phyloP scores from a whole-genome alignment of 2,113 vertebrate species.

The Xiphophorus maculatus region DNA sequence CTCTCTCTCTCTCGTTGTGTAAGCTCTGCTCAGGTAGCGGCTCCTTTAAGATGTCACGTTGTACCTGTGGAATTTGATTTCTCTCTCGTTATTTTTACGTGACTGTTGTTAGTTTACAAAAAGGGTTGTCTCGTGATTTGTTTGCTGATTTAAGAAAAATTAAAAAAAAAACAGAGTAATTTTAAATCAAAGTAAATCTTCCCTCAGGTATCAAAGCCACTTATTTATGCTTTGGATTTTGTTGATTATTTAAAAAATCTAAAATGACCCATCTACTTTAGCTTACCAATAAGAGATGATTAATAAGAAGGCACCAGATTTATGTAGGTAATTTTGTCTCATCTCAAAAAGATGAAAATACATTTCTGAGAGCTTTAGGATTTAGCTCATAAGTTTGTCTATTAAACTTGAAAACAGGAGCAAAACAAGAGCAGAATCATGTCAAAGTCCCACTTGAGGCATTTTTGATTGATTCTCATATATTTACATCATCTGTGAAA shows the following conservation, averaged over 20 bases:
- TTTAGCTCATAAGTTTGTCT: not conserved
- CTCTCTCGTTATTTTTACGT: conserved; percentile 53
- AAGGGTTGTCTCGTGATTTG: conserved; percentile 15
- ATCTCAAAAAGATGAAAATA: not conserved
- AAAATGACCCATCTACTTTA: conserved; percentile 3
- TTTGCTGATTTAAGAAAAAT: conserved; percentile 21
- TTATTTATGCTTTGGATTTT: conserved; percentile 23
- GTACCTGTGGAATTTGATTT: conserved; percentile 52
- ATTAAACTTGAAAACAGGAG: not conserved
- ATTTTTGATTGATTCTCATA: too few relatives aligned
- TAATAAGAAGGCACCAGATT: not conserved
- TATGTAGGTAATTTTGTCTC: not conserved
- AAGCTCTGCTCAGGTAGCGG: conserved; percentile 78
- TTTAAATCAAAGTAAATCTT: conserved; percentile 37
- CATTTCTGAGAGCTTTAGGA: not conserved
- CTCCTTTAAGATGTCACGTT: conserved; percentile 73
- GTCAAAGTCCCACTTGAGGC: too few relatives aligned
- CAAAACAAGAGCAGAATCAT: not conserved
- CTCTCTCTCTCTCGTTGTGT: conserved; percentile 46
- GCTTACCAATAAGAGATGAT: conserved; percentile 1
- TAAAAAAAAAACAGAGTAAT: not conserved
- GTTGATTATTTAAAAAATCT: conserved; percentile 3
- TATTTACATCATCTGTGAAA: too few relatives aligned
- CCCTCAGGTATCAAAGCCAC: conserved; percentile 72
- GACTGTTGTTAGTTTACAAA: conserved; percentile 36